Evolutionary conservation across 2,113 vertebrate species (phyloP), one percentile per base, ranked within the genome.

Genomic region (Tauraco erythrolophus): DNA sequence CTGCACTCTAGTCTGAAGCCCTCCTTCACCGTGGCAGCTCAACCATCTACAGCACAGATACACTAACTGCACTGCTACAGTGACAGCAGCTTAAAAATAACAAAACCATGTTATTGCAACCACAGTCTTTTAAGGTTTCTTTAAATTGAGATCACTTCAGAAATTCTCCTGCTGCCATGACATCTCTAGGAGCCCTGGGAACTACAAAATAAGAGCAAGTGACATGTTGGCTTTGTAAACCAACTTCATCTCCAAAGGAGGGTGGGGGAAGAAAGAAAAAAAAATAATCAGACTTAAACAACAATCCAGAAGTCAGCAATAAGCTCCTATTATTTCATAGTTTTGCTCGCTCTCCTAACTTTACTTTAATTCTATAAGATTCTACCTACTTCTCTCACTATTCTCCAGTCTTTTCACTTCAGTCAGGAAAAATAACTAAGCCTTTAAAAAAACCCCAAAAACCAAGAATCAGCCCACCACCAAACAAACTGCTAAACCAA

Each of bases 261-360:
- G n/a, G 31, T 43, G 10, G 2, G 21, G 9, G 5, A 33, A 37
- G 6, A 21, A 3, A 5, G 9, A 30, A 3, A 16, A 14, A 28
- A 21, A 21, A 23, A 33, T 3, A 31, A 65, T 3, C 8, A 37
- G 30, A 17, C 51, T 3, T 7, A 37, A 54, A 17, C 51, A 86
- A 61, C 35, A 80, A 46, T 56, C 21, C 41, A 45, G 46, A 60
- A 69, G 31, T 41, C 16, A 70, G 30, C 35, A 45, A 5, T 18
- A 31, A 68, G 7, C 12, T 75, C 15, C 28, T 46, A 31, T 41
- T 69, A 45, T 56, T 86, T 82, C 27, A 62, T 19, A 25, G 25
- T 51, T 92, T 51, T 71, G 39, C 11, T 70, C 41, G n/a, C 13
- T 62, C n/a, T 89, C 43, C 14, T 65, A 56, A 81, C 24, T 13